phyloP scores from a whole-genome alignment of 2,113 vertebrate species.

The Hymenochirus boettgeri region DNA sequence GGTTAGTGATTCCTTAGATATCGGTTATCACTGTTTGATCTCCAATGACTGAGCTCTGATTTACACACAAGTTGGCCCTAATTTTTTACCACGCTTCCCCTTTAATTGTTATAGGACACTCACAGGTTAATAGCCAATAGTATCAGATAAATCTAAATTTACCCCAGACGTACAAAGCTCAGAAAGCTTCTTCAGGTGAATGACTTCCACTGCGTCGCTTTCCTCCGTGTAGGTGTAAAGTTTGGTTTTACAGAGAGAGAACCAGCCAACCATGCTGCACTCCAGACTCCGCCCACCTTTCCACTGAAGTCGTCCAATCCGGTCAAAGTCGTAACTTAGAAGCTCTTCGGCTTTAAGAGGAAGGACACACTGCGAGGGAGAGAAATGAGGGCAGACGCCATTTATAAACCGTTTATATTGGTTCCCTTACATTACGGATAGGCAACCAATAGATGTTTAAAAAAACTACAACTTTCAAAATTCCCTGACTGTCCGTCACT shows the following conservation, averaged over 20 bases:
- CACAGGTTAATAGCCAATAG: no score
- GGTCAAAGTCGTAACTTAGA: constrained; percentile 72
- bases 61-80: no score
- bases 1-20: no score
- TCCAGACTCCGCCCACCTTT: constrained; percentile 88
- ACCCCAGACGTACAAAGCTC: constrained; percentile 82
- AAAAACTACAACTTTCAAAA: no score
- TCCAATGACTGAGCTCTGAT: no score
- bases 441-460: no score
- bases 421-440: no score
- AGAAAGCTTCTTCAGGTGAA: constrained; percentile 84
- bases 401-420: background rate
- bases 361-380: constrained; percentile 65
- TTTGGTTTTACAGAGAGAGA: constrained; percentile 71
- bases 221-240: constrained; percentile 67
- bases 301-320: constrained; percentile 80
- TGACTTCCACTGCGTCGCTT: constrained; percentile 63
- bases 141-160: no score
- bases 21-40: no score
- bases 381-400: background rate
- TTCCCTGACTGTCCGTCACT: no score
- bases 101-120: no score
- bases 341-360: constrained; percentile 72
- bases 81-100: no score
- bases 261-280: constrained; percentile 79